Base-by-base conservation (phyloP, 2,888 invertebrate species). In the Agrotis segetum region DNA sequence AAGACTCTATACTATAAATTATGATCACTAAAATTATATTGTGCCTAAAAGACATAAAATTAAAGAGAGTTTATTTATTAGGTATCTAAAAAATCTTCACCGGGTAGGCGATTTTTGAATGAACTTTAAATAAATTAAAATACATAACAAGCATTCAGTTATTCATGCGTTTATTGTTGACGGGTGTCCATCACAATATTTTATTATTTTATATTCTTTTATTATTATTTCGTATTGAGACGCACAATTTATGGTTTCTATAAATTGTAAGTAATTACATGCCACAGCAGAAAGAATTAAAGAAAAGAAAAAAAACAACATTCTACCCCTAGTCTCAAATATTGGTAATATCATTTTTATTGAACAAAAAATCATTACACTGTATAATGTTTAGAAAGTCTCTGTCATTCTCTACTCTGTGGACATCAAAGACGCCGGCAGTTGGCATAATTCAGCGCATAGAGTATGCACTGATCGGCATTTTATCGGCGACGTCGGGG, bases 391-490 rank as follows among this genome's bases (percentile, higher is more conserved):
- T 44, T 24, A n/a, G 21, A 13, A 16, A 16, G 4, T 21, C 49
- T 77, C 44, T 61, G 16, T 65, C n/a, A 6, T 16, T 19, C 13
- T 2, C 13, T 89, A 85, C 63, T 91, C 92, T 92, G 74, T 84
- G 84, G 16, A 79, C 88, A 86, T 90, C 88, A 92, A 91, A 92
- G 87, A 84, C 83, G 74, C 86, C 90, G 86, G 85, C 88, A 86
- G 88, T 88, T 77, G 88, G 85, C 88, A 90, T 92, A 90, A 90
- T 88, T 92, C 91, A 91, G 85, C 86, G 85, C 83, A 84, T 86
- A 89, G 91, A 92, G 91, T 93, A 93, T 93, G 92, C 90, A 90
- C 85, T 87, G 92, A 92, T 91, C 91, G 90, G 88, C 88, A 88
- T 90, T 92, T 93, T 92, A 93, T 92, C 85, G 91, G 74, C 81